These are phyloP conservation scores for Venusia cambrica DNA, from an alignment of 2,888 invertebrate species.

Conservation along the genomic window DNA sequence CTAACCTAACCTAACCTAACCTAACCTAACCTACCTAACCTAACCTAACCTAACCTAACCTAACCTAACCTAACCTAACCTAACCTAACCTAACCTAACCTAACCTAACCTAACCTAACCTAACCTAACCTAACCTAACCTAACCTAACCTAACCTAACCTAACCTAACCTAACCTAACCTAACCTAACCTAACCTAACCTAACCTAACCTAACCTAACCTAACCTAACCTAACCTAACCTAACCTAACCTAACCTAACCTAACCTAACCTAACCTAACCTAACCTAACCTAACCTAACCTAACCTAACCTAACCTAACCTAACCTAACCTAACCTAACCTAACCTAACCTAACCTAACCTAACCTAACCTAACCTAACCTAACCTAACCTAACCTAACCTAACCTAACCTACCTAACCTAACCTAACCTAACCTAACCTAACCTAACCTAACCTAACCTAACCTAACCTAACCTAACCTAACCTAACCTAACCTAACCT, in stretches of 20 bases:
- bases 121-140: slow-evolving; percentile 11
- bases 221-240: slow-evolving; percentile 19
- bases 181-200: slow-evolving; percentile 13
- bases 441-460: slow-evolving; percentile 9
- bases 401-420: slow-evolving; percentile 6
- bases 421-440: slow-evolving; percentile 9
- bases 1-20: slow-evolving; percentile 11
- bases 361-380: slow-evolving; percentile 6
- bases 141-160: slow-evolving; percentile 8
- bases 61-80: slow-evolving; percentile 11
- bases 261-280: slow-evolving; percentile 10
- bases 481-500: slow-evolving; percentile 9
- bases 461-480: slow-evolving; percentile 9
- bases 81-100: slow-evolving; percentile 11
- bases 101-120: slow-evolving; percentile 11
- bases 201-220: slow-evolving; percentile 17
- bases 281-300: slow-evolving; percentile 6
- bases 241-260: slow-evolving; percentile 18
- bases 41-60: slow-evolving; percentile 11
- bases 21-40: slow-evolving; percentile 10
- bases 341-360: slow-evolving; percentile 6
- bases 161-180: slow-evolving; percentile 18
- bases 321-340: slow-evolving; percentile 6
- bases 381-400: slow-evolving; percentile 6
- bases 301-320: slow-evolving; percentile 6